phyloP scores from a whole-genome alignment of 1,140 invertebrate species.

The Papilio dardanus region DNA sequence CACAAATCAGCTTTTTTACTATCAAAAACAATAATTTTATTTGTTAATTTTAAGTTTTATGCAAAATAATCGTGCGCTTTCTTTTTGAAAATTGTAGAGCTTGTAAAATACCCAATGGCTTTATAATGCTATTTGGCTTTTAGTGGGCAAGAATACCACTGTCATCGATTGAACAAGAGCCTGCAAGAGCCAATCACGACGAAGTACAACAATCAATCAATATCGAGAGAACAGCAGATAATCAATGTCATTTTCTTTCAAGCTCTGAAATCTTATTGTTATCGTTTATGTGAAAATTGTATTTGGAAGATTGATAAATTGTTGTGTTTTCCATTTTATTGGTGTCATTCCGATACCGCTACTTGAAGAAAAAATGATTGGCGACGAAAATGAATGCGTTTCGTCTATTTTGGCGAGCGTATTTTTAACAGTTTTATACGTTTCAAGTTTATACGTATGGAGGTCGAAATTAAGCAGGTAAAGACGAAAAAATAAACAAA shows the following conservation, averaged over 20 bases:
- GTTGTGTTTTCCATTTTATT: background rate
- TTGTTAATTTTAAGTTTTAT: no score
- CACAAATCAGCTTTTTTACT: no score
- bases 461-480: slow-evolving; percentile 88
- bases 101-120: background rate
- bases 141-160: slow-evolving; percentile 14
- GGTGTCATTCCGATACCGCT: background rate
- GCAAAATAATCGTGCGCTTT: no score
- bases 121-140: background rate
- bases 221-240: background rate
- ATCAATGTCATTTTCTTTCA: background rate
- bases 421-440: slow-evolving; percentile 88
- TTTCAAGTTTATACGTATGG: slow-evolving; percentile 93
- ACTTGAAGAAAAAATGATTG: slow-evolving; percentile 41
- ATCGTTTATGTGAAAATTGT: background rate
- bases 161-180: background rate
- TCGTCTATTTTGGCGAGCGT: slow-evolving; percentile 84
- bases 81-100: no score
- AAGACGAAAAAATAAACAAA: background rate
- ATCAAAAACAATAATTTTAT: no score
- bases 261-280: background rate
- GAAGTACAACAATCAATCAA: background rate
- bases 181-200: background rate
- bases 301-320: slow-evolving; percentile 8
- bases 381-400: slow-evolving; percentile 55